Conservation (phyloP, 2,888 invertebrate genomes). For the Lottia scabra region DNA sequence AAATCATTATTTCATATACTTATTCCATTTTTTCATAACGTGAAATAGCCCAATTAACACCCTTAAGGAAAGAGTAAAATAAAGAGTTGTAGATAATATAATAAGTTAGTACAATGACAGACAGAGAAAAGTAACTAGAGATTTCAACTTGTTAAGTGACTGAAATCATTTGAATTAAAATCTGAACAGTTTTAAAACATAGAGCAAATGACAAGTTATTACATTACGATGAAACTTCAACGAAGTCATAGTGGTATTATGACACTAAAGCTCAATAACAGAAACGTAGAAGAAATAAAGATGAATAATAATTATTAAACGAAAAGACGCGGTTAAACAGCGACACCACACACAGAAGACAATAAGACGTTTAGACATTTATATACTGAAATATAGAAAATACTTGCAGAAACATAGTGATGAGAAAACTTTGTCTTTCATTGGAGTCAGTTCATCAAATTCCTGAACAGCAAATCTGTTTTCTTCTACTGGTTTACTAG, state of each 20-base stretch:
- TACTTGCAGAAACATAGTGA: slow-evolving; percentile 34
- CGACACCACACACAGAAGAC: neutral
- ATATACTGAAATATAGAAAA: neutral
- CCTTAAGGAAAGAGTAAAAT: neutral
- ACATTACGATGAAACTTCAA: no score
- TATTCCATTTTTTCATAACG: no score
- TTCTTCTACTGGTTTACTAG: slow-evolving; percentile 43
- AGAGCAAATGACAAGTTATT: neutral
- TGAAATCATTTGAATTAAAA: neutral
- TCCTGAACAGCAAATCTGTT: slow-evolving; percentile 45
- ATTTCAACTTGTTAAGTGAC: no score
- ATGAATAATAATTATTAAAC: no score
- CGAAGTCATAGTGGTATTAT: no score
- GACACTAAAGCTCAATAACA: no score
- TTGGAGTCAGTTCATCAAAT: slow-evolving; percentile 35
- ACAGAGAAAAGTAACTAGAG: no score
- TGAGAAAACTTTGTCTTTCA: slow-evolving; percentile 29
- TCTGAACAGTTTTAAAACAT: neutral
- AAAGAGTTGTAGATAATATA: neutral
- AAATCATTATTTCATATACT: no score
- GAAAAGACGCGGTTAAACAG: neutral
- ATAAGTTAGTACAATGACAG: neutral
- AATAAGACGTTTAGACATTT: no score
- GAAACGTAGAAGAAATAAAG: no score
- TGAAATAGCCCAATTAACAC: no score